These are phyloP conservation scores for Psilanteris sp. DNA, from an alignment of 1,140 invertebrate genomes.

Conservation along the genomic window DNA sequence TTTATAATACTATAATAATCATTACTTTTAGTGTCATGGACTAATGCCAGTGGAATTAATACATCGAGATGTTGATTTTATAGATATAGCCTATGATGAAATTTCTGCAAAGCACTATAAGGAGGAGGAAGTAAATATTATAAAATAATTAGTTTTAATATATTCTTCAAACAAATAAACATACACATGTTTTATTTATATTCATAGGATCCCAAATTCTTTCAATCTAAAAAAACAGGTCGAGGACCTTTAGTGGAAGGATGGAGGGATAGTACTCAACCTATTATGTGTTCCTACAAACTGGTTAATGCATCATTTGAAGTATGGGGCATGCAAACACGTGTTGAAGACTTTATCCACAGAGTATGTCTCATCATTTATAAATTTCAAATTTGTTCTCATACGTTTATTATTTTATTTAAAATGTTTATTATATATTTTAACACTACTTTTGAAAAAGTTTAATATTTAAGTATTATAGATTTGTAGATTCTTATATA, in stretches of 20 bases:
- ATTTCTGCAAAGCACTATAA: conserved; percentile 92
- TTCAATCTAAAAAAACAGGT: conserved; percentile 90
- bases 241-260: conserved; percentile 90
- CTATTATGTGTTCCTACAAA: conserved; percentile 97
- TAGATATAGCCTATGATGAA: conserved; percentile 95
- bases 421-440: no score
- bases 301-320: conserved; percentile 89
- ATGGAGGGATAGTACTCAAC: conserved; percentile 87
- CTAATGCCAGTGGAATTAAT: conserved; percentile 87
- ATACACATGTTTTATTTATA: not conserved
- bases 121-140: conserved; percentile 85
- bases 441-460: no score
- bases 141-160: no score
- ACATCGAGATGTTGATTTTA: conserved; percentile 86
- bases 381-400: no score
- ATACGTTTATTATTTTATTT: no score
- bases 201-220: conserved; percentile 86
- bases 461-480: no score
- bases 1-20: no score
- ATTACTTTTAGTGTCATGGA: conserved; percentile 87
- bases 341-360: conserved; percentile 93
- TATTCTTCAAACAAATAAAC: no score
- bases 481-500: no score
- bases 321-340: conserved; percentile 94
- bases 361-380: no score